Conservation (phyloP, 2,888 invertebrate genomes). For the Agriotes lineatus region DNA sequence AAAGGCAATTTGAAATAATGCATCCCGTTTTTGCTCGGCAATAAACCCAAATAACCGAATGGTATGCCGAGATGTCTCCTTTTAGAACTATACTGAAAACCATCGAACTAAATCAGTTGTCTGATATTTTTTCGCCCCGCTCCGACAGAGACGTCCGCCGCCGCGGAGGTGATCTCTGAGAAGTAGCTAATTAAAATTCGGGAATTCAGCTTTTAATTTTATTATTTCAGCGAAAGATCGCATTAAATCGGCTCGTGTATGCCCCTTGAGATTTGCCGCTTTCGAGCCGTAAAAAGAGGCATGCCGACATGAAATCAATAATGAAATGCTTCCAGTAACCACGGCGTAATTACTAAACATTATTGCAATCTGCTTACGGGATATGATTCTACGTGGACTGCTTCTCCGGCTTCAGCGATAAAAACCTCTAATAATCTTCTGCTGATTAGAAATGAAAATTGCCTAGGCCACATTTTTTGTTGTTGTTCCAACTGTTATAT, state of each 20-base stretch:
- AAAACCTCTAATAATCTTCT: neutral
- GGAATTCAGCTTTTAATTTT: conserved; percentile 50
- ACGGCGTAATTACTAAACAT: conserved; percentile 10
- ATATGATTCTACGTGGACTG: conserved; percentile 4
- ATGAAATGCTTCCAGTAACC: conserved; percentile 28
- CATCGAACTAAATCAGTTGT: conserved; percentile 33
- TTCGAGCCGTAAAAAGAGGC: conserved; percentile 29
- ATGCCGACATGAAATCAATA: conserved; percentile 35
- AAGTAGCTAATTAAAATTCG: conserved; percentile 54
- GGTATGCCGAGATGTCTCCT: conserved; percentile 20
- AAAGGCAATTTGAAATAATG: conserved; percentile 1
- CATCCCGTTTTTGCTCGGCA: neutral
- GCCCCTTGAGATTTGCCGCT: conserved; percentile 29
- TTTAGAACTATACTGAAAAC: conserved; percentile 23
- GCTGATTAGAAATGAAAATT: neutral
- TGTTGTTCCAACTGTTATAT: neutral
- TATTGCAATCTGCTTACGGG: conserved; percentile 6
- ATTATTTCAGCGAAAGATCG: conserved; percentile 49
- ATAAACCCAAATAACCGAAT: neutral
- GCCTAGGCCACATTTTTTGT: neutral
- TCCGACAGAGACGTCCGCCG: no score
- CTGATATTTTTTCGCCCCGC: neutral
- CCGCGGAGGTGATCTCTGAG: conserved; percentile 48
- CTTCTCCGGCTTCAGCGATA: neutral
- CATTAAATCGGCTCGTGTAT: conserved; percentile 36